These are phyloP conservation scores for Cantharis flavilabris DNA, from an alignment of 2,888 invertebrate genomes.

Conservation along the genomic window DNA sequence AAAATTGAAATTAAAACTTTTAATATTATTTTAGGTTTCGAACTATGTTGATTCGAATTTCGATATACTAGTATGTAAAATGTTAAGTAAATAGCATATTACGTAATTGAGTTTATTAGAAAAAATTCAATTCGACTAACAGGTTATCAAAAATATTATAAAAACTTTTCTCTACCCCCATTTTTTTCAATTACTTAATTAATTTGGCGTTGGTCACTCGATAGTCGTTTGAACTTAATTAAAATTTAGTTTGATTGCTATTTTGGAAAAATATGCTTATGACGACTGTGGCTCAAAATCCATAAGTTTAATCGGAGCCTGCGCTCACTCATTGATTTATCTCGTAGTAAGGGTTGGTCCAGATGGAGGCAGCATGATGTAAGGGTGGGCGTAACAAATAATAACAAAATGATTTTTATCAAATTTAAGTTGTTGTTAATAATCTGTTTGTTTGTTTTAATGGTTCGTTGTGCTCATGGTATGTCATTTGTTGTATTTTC, in stretches of 20 bases:
- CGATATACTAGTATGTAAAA: neutral
- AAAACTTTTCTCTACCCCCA: neutral
- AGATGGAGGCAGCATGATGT: conserved; percentile 31
- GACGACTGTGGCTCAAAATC: neutral
- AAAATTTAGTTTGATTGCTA: neutral
- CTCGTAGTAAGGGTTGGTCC: conserved; percentile 33
- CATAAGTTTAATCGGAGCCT: conserved; percentile 24
- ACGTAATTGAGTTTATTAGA: neutral
- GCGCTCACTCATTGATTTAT: conserved; percentile 42
- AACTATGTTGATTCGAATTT: neutral
- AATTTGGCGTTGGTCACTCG: neutral
- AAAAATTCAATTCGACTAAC: neutral
- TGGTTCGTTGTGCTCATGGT: conserved; percentile 39
- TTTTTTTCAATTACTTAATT: neutral
- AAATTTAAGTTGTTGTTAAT: conserved; percentile 23
- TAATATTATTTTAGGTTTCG: neutral
- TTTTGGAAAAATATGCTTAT: neutral
- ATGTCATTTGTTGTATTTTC: conserved; percentile 9
- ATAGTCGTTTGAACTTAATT: neutral
- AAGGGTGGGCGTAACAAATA: conserved; percentile 43
- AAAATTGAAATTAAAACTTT: neutral
- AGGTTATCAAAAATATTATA: neutral
- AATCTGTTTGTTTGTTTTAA: conserved; percentile 29
- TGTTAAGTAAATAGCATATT: neutral
- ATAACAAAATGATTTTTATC: conserved; percentile 25